Percentiles rank a stretch among this genome's conserved stretches.
These are phyloP conservation scores for Potorous gilbertii DNA, from an alignment of 2,797 vertebrate species.

Conservation along the genomic window DNA sequence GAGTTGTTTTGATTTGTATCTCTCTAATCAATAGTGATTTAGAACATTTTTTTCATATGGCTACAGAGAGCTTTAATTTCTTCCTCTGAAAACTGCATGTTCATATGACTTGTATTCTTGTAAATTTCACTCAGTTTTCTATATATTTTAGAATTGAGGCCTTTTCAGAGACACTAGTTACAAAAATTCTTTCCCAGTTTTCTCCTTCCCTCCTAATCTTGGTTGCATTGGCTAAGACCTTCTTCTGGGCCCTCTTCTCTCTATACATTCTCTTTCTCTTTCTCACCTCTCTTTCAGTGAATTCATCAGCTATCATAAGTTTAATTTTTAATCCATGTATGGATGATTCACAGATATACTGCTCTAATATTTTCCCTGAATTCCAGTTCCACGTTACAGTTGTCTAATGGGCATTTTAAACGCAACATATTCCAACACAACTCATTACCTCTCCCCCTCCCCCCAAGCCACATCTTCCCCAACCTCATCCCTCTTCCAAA, in stretches of 20 bases:
- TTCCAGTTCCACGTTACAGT: background rate
- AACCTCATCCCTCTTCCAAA: background rate
- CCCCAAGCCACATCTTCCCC: background rate
- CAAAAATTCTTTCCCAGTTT: too few species aligned
- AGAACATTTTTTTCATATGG: too few species aligned
- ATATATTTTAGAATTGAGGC: too few species aligned
- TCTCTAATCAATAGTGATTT: too few species aligned
- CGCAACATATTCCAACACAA: background rate
- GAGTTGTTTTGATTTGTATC: too few species aligned
- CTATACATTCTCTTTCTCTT: background rate
- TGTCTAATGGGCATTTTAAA: background rate
- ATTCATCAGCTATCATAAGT: background rate
- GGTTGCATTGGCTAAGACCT: background rate
- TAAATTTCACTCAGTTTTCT: too few species aligned
- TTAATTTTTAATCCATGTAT: background rate
- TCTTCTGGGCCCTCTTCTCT: background rate
- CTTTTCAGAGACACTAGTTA: too few species aligned
- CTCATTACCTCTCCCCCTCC: background rate
- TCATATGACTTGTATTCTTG: too few species aligned
- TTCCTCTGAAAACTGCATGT: too few species aligned
- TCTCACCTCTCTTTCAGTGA: background rate
- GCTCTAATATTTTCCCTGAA: background rate
- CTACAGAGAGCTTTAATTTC: too few species aligned
- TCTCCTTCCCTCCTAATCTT: too few species aligned
- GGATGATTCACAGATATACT: background rate